Conservation (phyloP, 2,113 vertebrate genomes). For the Poeciliopsis occidentalis region DNA sequence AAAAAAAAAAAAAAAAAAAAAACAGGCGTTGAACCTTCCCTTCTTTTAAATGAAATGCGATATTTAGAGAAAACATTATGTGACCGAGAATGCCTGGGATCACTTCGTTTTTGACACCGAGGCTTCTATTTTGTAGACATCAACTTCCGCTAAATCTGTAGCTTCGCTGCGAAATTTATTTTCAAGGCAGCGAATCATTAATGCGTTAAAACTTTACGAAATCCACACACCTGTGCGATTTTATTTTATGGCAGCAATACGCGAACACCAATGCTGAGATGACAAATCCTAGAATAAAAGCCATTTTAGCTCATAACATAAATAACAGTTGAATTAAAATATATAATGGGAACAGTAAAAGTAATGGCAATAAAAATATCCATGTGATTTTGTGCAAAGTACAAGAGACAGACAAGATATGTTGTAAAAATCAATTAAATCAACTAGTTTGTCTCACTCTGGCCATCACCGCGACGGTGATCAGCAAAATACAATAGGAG, state of each 20-base stretch:
- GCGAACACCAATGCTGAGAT: not conserved
- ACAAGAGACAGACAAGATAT: not conserved
- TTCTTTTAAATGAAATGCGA: too few relatives aligned
- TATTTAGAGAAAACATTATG: not conserved
- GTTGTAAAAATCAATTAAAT: not conserved
- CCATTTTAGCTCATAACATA: not conserved
- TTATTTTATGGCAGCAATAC: not conserved
- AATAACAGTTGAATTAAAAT: not conserved
- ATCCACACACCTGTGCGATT: constrained; percentile 8
- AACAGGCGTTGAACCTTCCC: not conserved
- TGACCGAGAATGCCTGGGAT: not conserved
- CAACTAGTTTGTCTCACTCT: not conserved
- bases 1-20: too few relatives aligned
- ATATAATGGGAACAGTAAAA: not conserved
- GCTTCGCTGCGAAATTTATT: not conserved
- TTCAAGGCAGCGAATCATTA: constrained; percentile 41
- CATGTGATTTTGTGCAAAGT: not conserved
- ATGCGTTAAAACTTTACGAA: constrained; percentile 47
- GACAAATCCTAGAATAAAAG: not conserved
- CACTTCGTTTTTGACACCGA: not conserved
- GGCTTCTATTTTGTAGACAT: constrained; percentile 53
- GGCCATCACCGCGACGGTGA: not conserved
- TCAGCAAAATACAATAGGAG: not conserved
- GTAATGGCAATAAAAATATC: not conserved
- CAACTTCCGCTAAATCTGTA: constrained; percentile 29